These are phyloP conservation scores for Myiagra hebetior DNA, from an alignment of 2,113 vertebrate species.

Conservation along the genomic window DNA sequence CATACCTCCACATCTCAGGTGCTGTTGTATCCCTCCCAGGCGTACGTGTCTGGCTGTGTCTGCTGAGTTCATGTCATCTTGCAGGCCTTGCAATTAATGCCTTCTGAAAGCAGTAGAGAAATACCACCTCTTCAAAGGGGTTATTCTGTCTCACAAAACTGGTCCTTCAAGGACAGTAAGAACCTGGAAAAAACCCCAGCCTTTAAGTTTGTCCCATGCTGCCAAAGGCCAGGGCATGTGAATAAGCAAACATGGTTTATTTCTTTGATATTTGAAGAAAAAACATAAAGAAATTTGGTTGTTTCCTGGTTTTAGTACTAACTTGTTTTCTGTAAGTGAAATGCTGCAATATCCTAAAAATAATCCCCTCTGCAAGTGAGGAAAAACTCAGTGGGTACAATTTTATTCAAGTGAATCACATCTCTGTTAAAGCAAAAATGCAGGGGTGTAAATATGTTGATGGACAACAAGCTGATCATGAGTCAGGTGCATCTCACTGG, in stretches of 20 bases:
- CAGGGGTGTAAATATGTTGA: background rate
- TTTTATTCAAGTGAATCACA: background rate
- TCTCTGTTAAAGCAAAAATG: background rate
- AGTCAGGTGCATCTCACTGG: background rate
- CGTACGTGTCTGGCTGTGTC: background rate
- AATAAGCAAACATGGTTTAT: background rate
- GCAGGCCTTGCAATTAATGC: background rate
- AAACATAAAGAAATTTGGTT: background rate
- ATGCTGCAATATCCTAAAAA: background rate
- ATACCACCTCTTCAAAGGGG: background rate
- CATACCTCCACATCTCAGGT: background rate
- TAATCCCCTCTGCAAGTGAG: background rate
- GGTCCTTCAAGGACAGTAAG: background rate
- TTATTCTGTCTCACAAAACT: background rate
- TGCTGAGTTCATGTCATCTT: background rate
- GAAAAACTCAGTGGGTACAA: background rate
- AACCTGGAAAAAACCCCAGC: background rate
- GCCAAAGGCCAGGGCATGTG: background rate
- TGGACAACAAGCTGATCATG: background rate
- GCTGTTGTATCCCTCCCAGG: background rate
- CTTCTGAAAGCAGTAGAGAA: background rate
- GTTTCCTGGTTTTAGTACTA: no score
- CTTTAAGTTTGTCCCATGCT: background rate
- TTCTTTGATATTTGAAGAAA: background rate
- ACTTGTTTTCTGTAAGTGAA: background rate